Evolutionary conservation across 2,113 vertebrate species (phyloP).

Genomic region (Psophia crepitans): DNA sequence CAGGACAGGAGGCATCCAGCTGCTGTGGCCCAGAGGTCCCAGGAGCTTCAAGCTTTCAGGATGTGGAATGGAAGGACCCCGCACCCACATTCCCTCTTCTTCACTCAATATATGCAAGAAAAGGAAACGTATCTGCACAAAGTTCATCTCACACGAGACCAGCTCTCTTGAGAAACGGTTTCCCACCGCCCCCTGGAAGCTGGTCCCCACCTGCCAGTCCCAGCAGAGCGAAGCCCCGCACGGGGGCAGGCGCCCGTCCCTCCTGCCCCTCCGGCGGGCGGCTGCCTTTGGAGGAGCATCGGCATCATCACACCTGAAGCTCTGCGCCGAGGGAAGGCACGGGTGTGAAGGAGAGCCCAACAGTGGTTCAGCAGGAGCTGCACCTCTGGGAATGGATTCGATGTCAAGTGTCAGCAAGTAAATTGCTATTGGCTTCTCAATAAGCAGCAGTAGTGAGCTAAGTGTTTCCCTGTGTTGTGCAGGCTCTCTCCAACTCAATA

Average conservation of each 20-base stretch:
- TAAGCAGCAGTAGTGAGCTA: slow-evolving; percentile 89
- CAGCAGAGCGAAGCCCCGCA: background rate
- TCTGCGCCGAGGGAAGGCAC: background rate
- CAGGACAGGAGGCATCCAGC: background rate
- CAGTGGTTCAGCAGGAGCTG: slow-evolving; percentile 42
- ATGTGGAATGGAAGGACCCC: background rate
- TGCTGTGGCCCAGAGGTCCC: too few species aligned
- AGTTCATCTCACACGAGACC: background rate
- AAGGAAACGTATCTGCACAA: background rate
- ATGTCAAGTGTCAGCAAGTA: slow-evolving; percentile 89
- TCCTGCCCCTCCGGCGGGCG: accelerated
- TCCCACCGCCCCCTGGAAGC: accelerated
- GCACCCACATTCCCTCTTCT: background rate
- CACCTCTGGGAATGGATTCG: slow-evolving; percentile 74
- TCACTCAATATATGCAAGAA: accelerated
- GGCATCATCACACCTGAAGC: background rate
- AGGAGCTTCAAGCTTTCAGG: background rate
- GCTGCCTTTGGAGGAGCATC: accelerated
- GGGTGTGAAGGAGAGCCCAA: background rate
- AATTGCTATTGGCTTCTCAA: slow-evolving; percentile 99
- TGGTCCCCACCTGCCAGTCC: background rate
- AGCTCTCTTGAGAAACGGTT: background rate
- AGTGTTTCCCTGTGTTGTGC: slow-evolving; percentile 86
- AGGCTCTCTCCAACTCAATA: slow-evolving; percentile 87
- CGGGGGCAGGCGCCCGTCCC: background rate